phyloP scores from a whole-genome alignment of 2,113 vertebrate genomes.

The Percina caprodes region DNA sequence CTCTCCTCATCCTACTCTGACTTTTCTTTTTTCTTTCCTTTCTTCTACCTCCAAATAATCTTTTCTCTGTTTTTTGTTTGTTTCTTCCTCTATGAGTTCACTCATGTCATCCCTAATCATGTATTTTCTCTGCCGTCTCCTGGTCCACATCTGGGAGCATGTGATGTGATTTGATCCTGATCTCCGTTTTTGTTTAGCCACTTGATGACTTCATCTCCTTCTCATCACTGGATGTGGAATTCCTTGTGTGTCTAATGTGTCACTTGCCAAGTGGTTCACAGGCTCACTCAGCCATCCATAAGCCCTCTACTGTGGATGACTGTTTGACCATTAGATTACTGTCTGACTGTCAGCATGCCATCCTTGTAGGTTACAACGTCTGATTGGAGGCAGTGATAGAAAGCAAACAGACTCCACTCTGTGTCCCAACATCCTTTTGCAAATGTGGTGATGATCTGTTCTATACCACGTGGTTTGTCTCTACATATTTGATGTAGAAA shows the following conservation, averaged over 20 bases:
- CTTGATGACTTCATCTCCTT: slow-evolving; percentile 70
- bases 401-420: background rate
- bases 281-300: slow-evolving; percentile 8
- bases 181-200: slow-evolving; percentile 35
- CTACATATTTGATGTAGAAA: slow-evolving; percentile 12
- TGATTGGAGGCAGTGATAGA: background rate
- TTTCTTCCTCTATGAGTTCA: background rate
- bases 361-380: slow-evolving; percentile 17
- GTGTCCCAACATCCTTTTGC: background rate
- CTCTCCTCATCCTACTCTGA: background rate
- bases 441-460: slow-evolving; percentile 13
- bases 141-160: slow-evolving; percentile 58
- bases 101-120: slow-evolving; percentile 46
- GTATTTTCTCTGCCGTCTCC: slow-evolving; percentile 10
- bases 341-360: slow-evolving; percentile 25
- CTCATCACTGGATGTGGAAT: slow-evolving; percentile 56
- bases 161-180: slow-evolving; percentile 31
- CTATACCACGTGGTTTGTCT: background rate
- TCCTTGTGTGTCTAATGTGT: slow-evolving; percentile 17
- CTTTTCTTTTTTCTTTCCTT: background rate
- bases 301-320: slow-evolving; percentile 15
- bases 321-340: slow-evolving; percentile 25
- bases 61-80: slow-evolving; percentile 1
- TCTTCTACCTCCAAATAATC: background rate
- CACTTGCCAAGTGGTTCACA: slow-evolving; percentile 16